Conservation (phyloP, 2,113 vertebrate genomes). For the Apus apus region DNA sequence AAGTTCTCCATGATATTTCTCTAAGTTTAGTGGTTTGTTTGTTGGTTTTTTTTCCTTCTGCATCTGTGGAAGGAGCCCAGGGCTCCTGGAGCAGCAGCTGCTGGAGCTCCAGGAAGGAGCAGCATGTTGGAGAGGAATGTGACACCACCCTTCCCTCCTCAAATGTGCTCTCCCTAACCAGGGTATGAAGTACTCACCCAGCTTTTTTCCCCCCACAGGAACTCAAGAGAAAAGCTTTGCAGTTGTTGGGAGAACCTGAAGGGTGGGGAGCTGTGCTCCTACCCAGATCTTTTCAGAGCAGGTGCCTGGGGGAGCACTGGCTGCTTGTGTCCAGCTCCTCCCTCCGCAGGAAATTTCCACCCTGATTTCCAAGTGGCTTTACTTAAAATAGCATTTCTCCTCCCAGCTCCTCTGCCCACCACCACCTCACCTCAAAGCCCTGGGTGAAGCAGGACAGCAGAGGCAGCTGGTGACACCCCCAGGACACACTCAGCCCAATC, state of each 20-base stretch:
- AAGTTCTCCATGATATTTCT: background rate
- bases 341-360: background rate
- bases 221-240: background rate
- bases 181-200: background rate
- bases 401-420: fast-evolving
- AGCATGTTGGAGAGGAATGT: background rate
- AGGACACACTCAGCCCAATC: fast-evolving
- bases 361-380: background rate
- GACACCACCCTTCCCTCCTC: background rate
- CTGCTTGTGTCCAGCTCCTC: background rate
- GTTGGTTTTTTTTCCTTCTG: no score
- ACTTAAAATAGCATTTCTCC: background rate
- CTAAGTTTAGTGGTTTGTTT: background rate
- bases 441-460: background rate
- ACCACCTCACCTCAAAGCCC: fast-evolving
- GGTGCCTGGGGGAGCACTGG: background rate
- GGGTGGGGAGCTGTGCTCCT: background rate
- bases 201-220: fast-evolving
- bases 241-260: background rate
- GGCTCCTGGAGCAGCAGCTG: background rate
- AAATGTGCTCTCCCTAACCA: background rate
- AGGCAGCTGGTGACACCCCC: background rate
- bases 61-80: background rate
- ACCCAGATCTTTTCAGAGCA: background rate
- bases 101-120: background rate